phyloP scores from a whole-genome alignment of 2,113 vertebrate species.

The Siniperca chuatsi region DNA sequence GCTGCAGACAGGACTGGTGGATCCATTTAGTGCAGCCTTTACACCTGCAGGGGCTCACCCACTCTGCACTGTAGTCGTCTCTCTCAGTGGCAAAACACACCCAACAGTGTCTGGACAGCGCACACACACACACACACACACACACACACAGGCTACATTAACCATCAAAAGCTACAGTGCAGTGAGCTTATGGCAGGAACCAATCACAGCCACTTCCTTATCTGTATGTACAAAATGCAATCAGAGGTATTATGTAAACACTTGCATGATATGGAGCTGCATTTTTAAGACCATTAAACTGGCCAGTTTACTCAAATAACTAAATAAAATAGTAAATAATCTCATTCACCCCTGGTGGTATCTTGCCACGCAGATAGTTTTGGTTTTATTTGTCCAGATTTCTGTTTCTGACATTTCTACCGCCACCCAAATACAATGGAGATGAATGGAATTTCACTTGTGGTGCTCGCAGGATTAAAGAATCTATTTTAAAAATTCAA shows the following conservation, averaged over 20 bases:
- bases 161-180: too few species aligned
- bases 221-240: not conserved
- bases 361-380: not conserved
- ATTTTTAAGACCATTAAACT: not conserved
- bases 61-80: conserved; percentile 83
- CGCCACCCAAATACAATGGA: not conserved
- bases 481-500: too few species aligned
- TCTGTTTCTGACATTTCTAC: not conserved
- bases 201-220: not conserved
- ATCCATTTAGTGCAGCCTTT: conserved; percentile 88
- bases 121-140: too few species aligned
- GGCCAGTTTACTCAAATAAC: not conserved
- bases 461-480: not conserved
- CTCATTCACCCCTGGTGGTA: too few species aligned
- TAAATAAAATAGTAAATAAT: too few species aligned
- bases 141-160: not conserved
- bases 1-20: conserved; percentile 86
- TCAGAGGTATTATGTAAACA: not conserved
- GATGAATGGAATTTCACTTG: not conserved
- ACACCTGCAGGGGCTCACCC: conserved; percentile 87
- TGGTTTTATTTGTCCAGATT: not conserved
- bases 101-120: conserved; percentile 83
- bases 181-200: too few species aligned
- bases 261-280: not conserved
- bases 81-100: conserved; percentile 85